Base-by-base conservation (phyloP, 2,888 invertebrate species). In the Tenthredo scrophulariae region DNA sequence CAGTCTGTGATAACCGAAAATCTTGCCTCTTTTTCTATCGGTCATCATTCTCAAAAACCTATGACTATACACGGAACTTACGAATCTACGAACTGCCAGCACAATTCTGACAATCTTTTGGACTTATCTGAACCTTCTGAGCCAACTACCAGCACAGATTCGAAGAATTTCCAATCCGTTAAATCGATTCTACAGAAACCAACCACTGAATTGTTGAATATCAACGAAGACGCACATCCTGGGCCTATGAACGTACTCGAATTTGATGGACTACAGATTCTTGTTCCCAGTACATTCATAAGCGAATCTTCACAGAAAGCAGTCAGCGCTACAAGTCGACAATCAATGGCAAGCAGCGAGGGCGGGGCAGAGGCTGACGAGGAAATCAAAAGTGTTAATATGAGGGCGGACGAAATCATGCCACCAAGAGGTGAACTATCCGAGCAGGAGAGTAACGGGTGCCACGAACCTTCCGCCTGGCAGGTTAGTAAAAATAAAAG, bases 341-440 rank as follows among this genome's bases (percentile, higher is more conserved):
- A 93, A 85, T 93, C 93, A 18, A 90, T 93, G 90, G 91, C 92
- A 22, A 93, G 93, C 86, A 93, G 93, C 83, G 93, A 93, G 85
- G 92, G 92, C 26, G 93, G 92, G 75, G 88, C 90, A 43, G 92
- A 92, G n/a, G 89, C 91, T 75, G 93, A 93, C 58, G 93, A 93
- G 80, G 93, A 93, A 87, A 92, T 93, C 15, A 93, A 93, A 85
- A 95, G 95, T 88, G 93, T 97, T 75, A 97, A 97, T 91, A 97
- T 98, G 90, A 95, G 97, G 89, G 96, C 97, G 0, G 97, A 98
- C 91, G 98, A 98, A 93, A 96, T 96, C 88, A 97, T 98, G 97
- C 97, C 98, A 58, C 96, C 97, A 0, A 95, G 97, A 87, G 97
- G 97, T 0, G 98, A 98, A 93, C 95, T 98, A 67, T 97, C 97